A percentile compares a stretch with the other conserved stretches of the same genome.
phyloP scores from a whole-genome alignment of 2,113 vertebrate genomes.

The Ramphastos sulfuratus region DNA sequence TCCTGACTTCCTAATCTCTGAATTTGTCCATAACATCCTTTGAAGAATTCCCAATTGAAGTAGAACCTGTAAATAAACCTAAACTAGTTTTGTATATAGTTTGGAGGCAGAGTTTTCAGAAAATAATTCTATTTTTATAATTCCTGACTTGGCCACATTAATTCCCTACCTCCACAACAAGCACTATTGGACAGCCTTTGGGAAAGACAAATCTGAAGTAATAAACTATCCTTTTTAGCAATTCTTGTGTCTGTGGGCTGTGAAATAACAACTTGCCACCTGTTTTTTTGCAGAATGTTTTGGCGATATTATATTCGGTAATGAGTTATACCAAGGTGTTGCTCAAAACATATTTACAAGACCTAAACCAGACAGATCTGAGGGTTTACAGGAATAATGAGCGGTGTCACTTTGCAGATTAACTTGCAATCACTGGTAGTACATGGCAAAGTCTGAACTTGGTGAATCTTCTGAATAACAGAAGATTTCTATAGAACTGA shows the following conservation, averaged over 20 bases:
- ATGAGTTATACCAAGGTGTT: neutral
- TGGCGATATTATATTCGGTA: neutral
- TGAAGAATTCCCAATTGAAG: too few species aligned
- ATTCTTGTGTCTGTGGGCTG: neutral
- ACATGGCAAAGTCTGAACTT: neutral
- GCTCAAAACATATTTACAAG: neutral
- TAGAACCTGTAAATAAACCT: too few species aligned
- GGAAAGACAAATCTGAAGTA: constrained; percentile 27
- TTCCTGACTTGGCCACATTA: too few species aligned
- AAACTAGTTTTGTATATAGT: too few species aligned
- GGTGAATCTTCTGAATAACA: neutral
- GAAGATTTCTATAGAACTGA: neutral
- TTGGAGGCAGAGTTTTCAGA: too few species aligned
- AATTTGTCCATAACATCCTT: too few species aligned
- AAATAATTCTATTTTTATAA: too few species aligned
- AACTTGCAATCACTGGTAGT: neutral
- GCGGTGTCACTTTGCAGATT: neutral
- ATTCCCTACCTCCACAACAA: neutral
- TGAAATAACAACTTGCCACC: constrained; percentile 44
- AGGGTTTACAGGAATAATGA: neutral
- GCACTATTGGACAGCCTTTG: neutral
- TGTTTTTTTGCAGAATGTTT: constrained; percentile 39
- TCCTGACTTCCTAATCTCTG: too few species aligned
- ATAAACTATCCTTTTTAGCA: constrained; percentile 41
- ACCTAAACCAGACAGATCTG: neutral